Conservation (phyloP, 2,113 vertebrate species). For the Probosciger aterrimus region DNA sequence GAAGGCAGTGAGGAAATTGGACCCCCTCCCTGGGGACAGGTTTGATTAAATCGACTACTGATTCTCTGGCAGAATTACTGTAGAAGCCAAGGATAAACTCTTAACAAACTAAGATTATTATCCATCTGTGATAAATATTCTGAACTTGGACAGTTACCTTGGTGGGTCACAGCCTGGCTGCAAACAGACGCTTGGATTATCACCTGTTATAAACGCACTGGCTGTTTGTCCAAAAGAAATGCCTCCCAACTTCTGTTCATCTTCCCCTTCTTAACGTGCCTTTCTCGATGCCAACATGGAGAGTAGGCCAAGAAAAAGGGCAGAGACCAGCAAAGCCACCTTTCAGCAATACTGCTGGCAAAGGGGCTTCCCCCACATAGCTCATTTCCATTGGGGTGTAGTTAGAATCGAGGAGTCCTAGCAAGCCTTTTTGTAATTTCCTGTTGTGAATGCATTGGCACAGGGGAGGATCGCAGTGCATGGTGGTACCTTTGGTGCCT, state of each 20-base stretch:
- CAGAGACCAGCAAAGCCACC: not conserved
- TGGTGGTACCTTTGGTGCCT: not conserved
- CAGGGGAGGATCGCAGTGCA: not conserved
- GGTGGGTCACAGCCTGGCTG: not conserved
- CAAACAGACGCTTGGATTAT: not conserved
- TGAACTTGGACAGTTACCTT: not conserved
- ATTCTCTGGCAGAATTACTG: not conserved
- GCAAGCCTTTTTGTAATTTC: not conserved
- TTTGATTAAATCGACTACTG: not conserved
- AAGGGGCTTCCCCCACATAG: not conserved
- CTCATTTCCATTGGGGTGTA: accelerated
- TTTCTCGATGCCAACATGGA: not conserved
- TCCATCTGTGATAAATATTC: not conserved
- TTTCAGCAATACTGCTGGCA: not conserved
- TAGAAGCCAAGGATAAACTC: not conserved
- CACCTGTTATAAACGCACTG: not conserved
- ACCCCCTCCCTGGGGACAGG: not conserved
- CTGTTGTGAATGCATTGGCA: not conserved
- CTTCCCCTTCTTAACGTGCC: not conserved
- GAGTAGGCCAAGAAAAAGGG: not conserved
- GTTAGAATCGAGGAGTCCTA: not conserved
- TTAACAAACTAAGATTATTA: not conserved
- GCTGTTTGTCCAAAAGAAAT: not conserved
- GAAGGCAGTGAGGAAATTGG: not conserved
- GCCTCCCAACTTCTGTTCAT: not conserved